Conservation (phyloP, 2,113 vertebrate genomes). For the Amia ocellicauda region DNA sequence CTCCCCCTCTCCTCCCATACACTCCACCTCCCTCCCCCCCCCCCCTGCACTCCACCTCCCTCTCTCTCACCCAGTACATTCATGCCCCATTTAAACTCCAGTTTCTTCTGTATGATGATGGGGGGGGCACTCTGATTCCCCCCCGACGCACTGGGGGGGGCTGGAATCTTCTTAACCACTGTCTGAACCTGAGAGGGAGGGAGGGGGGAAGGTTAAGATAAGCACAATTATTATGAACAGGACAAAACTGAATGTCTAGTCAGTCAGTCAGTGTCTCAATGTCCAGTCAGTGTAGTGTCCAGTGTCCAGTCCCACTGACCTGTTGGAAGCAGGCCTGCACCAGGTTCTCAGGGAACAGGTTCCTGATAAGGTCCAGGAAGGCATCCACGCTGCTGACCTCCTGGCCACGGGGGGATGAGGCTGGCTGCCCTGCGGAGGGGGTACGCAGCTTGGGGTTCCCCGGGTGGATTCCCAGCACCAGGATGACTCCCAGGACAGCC, state of each 20-base stretch:
- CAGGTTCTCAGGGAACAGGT: conserved; percentile 79
- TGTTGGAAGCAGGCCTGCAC: conserved; percentile 79
- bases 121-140: conserved; percentile 57
- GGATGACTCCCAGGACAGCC: conserved; percentile 71
- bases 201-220: background rate
- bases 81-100: conserved; percentile 79
- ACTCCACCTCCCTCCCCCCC: too few relatives aligned
- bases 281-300: too few relatives aligned
- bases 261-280: too few relatives aligned
- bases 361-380: conserved; percentile 77
- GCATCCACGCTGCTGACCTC: conserved; percentile 78
- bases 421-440: background rate
- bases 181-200: conserved; percentile 63
- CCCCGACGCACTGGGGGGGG: conserved; percentile 9
- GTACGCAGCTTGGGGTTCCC: conserved; percentile 72
- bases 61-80: conserved; percentile 72
- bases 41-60: too few relatives aligned
- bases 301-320: too few relatives aligned
- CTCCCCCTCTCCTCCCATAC: too few relatives aligned
- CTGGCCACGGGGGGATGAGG: conserved; percentile 42
- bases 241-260: too few relatives aligned
- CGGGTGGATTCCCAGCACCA: conserved; percentile 75
- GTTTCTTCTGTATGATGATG: conserved; percentile 55
- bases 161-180: conserved; percentile 58
- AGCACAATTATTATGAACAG: background rate